These are phyloP conservation scores for Leptinotarsa juncta DNA, from an alignment of 2,888 invertebrate species.

Conservation along the genomic window DNA sequence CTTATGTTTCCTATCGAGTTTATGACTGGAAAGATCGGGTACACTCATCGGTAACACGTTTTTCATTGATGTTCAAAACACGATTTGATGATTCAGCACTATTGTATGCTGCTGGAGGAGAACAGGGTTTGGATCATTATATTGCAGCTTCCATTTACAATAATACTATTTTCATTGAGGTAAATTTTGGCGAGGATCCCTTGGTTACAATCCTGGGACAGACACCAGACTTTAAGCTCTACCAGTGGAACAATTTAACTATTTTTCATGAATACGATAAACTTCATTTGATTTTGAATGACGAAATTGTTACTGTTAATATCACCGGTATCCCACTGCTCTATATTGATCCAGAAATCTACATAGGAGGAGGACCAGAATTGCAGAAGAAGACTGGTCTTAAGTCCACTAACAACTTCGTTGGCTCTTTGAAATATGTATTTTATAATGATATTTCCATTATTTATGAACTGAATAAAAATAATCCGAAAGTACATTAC, in stretches of 20 bases:
- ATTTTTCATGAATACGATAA: conserved; percentile 82
- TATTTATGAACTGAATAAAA: conserved; percentile 85
- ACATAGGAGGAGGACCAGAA: conserved; percentile 79
- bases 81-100: conserved; percentile 91
- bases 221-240: conserved; percentile 74
- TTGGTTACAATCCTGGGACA: conserved; percentile 76
- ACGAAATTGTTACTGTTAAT: conserved; percentile 76
- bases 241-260: conserved; percentile 89
- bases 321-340: conserved; percentile 80
- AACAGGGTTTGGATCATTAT: conserved; percentile 88
- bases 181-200: conserved; percentile 87
- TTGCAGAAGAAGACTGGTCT: conserved; percentile 83
- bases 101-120: conserved; percentile 93
- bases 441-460: conserved; percentile 94
- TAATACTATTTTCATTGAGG: conserved; percentile 85
- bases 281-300: conserved; percentile 82
- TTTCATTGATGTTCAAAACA: conserved; percentile 92
- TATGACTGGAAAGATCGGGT: conserved; percentile 94
- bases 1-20: conserved; percentile 91
- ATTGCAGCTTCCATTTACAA: conserved; percentile 88
- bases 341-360: conserved; percentile 94
- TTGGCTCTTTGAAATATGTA: conserved; percentile 90
- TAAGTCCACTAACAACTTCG: conserved; percentile 68
- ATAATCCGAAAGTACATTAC: conserved; percentile 80
- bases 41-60: conserved; percentile 86